A percentile compares a stretch with the other conserved stretches of the same genome.
These are phyloP conservation scores for Actinernus sp. DNA, from an alignment of 92 coral and sea anemone genomes.

Conservation along the genomic window DNA sequence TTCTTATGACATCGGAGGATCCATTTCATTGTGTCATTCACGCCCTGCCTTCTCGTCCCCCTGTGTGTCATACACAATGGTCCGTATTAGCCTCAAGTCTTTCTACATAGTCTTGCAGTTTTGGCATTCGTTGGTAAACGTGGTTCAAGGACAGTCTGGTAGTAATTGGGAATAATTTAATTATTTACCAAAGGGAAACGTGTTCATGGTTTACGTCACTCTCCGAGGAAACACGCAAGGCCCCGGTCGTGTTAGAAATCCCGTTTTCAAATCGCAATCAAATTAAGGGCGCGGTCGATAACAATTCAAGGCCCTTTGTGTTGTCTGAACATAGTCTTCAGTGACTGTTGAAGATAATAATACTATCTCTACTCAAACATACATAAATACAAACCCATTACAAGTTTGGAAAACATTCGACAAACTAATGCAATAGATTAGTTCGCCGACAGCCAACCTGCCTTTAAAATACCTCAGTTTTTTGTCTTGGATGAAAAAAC, in stretches of 20 bases:
- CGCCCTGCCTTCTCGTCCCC: slow-evolving; percentile 13
- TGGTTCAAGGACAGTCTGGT: slow-evolving; percentile 61
- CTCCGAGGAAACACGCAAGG: background rate
- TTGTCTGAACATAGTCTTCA: background rate
- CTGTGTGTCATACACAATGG: slow-evolving; percentile 16
- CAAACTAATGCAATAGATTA: slow-evolving; percentile 2
- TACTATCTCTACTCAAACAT: background rate
- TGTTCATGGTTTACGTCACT: slow-evolving; percentile 4
- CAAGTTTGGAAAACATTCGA: background rate
- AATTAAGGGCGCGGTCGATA: background rate
- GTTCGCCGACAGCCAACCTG: background rate
- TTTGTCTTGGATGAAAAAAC: background rate
- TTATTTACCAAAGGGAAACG: slow-evolving; percentile 59
- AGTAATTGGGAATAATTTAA: slow-evolving; percentile 58
- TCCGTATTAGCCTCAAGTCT: background rate
- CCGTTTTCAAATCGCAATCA: background rate
- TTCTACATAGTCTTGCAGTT: background rate
- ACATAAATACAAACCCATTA: background rate
- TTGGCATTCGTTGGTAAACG: slow-evolving; percentile 13
- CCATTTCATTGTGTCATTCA: slow-evolving; percentile 1
- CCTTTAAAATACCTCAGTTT: background rate
- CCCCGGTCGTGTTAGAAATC: background rate
- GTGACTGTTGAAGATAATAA: background rate
- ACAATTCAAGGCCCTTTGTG: slow-evolving; percentile 3
- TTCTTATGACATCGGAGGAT: slow-evolving; percentile 23